Base-by-base conservation (phyloP, 2,888 invertebrate genomes). In the Chaitophorus viminalis region DNA sequence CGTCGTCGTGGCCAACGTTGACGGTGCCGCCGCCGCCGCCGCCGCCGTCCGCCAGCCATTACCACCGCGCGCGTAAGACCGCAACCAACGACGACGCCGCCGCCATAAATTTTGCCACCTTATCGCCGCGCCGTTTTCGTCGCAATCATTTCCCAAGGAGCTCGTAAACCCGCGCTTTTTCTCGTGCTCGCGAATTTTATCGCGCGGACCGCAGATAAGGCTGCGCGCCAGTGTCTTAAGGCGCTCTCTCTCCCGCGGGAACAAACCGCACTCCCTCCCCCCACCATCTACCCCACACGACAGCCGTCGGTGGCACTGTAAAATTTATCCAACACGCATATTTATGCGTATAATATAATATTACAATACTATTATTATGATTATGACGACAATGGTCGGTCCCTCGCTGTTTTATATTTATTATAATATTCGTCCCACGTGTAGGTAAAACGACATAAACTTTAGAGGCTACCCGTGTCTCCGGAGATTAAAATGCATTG, bases 81-180 rank as follows among this genome's bases (percentile, higher is more conserved):
- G 29, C 70, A 5, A 25, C 70, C 29, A 31, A 29, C 3, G 25
- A 5, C n/a, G 29, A 4, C 17, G 33, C 46, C 31, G 9, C 72
- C 52, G 72, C 72, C 54, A 74, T 84, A 84, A 84, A 76, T 84
- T 84, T 76, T 65, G 84, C 36, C 84, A 39, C 76, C 84, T 84
- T 84, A 84, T 84, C 84, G 39, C 83, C 14, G 84, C 84, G 39
- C 83, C 14, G 84, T 65, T 84, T 76, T 65, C 76, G 76, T 76
- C 84, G 84, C 84, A 29, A 83, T 83, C 74, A 39, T 83, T 84
- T 84, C 84, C 84, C 84, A 76, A 84, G 84, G 65, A 84, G 65
- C 84, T 83, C 83, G 83, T 83, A 83, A 83, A 83, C 36, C 36
- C 54, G 60, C 39, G 74, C 52, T 82, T 82, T 82, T 82, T 82